Evolutionary conservation across 2,797 vertebrate species (phyloP), one percentile per base, ranked within the genome.

Genomic region (Cephalopachus bancanus): DNA sequence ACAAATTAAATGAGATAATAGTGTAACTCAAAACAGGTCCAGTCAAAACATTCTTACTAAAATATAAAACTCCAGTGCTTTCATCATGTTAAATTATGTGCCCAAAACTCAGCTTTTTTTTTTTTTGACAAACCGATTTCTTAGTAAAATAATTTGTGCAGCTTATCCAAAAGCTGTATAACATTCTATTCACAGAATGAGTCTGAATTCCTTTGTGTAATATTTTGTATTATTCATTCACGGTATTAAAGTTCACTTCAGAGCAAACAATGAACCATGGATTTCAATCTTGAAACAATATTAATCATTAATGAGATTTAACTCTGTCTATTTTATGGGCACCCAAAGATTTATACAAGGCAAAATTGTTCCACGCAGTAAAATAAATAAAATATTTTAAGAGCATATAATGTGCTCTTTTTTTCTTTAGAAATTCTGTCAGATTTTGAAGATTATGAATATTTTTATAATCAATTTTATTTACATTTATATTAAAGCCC

Each of bases 141-240:
- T 83, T 57, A 24, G 22, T 22, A 55, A 87, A 93, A 76, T 94
- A 86, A 64, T 53, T 80, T 0, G 0, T 53, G 24, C 3, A 78
- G 4, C 16, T 97, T 9, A n/a, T 9, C 7, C n/a, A 87, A 62
- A 64, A 79, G 16, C 6, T 95, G 51, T 22, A 51, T 26, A 12
- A 28, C 10, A 26, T 19, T 44, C 87, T 49, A 88, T 94, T 97
- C 78, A 67, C 11, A 80, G 87, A 71, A 33, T 33, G 60, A 53
- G 2, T 37, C 20, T 94, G 9, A 91, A 49, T 96, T 97, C 94
- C 74, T 55, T 81, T 72, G 12, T 67, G 71, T 72, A 37, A 89
- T 95, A 84, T 88, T 84, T 89, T 85, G 28, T 78, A 85, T 67
- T 49, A 67, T 86, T 64, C 57, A 76, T 97, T 97, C 95, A 96